Conservation (phyloP, 2,113 vertebrate genomes). For the Pantherophis guttatus region DNA sequence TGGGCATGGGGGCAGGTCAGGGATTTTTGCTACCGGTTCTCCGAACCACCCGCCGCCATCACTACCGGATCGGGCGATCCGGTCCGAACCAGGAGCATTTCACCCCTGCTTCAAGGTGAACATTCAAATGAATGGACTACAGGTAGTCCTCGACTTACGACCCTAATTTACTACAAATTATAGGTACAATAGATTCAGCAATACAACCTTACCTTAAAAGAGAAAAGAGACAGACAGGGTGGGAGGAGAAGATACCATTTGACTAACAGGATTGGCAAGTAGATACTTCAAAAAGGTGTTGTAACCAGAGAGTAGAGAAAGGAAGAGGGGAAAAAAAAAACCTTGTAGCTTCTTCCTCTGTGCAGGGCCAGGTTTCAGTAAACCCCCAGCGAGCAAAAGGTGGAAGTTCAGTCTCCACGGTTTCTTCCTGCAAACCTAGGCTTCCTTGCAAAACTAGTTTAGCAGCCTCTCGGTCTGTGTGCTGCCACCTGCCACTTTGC, state of each 20-base stretch:
- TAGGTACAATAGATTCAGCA: neutral
- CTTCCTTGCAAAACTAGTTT: conserved; percentile 27
- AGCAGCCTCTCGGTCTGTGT: neutral
- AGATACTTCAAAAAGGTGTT: neutral
- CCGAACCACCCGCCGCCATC: too few relatives aligned
- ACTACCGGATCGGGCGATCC: too few relatives aligned
- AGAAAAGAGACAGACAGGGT: too few relatives aligned
- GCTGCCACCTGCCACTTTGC: neutral
- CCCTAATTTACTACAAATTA: neutral
- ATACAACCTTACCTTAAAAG: neutral
- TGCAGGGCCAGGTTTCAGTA: too few relatives aligned
- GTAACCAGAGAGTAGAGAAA: neutral
- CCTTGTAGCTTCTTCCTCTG: too few relatives aligned
- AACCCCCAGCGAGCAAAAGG: neutral
- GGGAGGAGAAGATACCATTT: neutral
- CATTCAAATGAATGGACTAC: neutral
- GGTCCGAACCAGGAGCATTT: too few relatives aligned
- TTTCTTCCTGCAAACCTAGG: neutral
- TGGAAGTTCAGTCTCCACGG: neutral
- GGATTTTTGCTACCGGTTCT: too few relatives aligned
- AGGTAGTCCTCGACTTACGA: neutral
- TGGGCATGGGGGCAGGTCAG: too few relatives aligned
- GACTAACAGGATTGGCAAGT: neutral
- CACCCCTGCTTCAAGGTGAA: neutral
- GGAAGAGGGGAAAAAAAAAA: too few relatives aligned